Evolutionary conservation across 2,797 vertebrate genomes (phyloP).

Genomic region (Uromys caudimaculatus): DNA sequence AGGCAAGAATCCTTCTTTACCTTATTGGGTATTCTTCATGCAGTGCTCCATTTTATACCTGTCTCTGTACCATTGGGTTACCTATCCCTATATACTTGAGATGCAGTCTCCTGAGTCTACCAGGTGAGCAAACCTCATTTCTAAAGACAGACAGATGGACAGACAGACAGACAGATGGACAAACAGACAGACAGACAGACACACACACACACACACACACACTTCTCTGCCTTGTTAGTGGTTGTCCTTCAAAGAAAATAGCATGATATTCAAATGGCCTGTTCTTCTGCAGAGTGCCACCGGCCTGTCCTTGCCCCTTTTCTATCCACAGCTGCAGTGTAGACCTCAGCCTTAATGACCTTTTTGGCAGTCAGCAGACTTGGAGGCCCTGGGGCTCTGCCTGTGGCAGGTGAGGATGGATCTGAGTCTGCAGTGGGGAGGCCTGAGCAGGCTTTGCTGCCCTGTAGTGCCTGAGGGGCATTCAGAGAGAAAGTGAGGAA

Average conservation of each 20-base stretch:
- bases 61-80: background rate
- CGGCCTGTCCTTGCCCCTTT: rapidly evolving
- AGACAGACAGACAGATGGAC: too few relatives aligned
- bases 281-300: background rate
- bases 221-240: background rate
- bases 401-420: background rate
- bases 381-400: background rate
- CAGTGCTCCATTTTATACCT: background rate
- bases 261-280: rapidly evolving
- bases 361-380: background rate
- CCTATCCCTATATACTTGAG: background rate
- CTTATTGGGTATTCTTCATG: background rate
- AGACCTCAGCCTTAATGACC: rapidly evolving
- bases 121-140: background rate
- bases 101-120: background rate
- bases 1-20: background rate
- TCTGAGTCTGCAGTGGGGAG: background rate
- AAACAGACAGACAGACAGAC: too few relatives aligned
- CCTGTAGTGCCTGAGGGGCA: too few relatives aligned
- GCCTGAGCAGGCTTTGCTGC: background rate
- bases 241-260: background rate
- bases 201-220: background rate
- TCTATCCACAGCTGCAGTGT: background rate
- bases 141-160: background rate
- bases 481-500: background rate